Evolutionary conservation across 2,113 vertebrate species (phyloP).

Genomic region (Nibea albiflora): DNA sequence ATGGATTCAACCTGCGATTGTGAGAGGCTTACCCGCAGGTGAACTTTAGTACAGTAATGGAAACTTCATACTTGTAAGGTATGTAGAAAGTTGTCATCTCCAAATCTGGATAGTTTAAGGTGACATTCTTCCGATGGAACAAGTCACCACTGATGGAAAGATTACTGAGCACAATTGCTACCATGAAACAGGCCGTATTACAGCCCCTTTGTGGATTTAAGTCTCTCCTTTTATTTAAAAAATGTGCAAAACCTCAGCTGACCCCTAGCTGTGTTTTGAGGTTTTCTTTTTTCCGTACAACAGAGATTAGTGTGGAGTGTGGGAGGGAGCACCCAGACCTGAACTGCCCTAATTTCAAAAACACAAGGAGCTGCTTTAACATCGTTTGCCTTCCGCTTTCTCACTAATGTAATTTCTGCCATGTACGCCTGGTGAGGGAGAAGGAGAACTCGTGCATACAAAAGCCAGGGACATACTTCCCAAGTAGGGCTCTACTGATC

Average conservation of each 20-base stretch:
- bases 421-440: constrained; percentile 31
- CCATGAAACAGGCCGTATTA: constrained; percentile 37
- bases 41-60: constrained; percentile 16
- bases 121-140: constrained; percentile 19
- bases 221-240: constrained; percentile 37
- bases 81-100: background rate
- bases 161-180: constrained; percentile 29
- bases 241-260: background rate
- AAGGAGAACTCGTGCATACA: constrained; percentile 31
- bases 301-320: constrained; percentile 17
- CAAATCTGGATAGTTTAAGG: constrained; percentile 28
- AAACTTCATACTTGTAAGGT: constrained; percentile 15
- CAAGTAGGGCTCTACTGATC: constrained; percentile 46
- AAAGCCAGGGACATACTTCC: constrained; percentile 57
- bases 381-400: constrained; percentile 50
- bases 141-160: constrained; percentile 20
- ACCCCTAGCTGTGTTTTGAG: background rate
- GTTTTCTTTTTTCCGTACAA: constrained; percentile 7
- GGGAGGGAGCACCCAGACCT: background rate
- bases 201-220: constrained; percentile 29
- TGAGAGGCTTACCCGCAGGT: constrained; percentile 20
- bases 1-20: constrained; percentile 5
- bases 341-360: constrained; percentile 28
- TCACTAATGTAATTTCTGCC: constrained; percentile 51
- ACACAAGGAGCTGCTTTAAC: constrained; percentile 36